phyloP scores from a whole-genome alignment of 2,797 vertebrate genomes.

The Synanceia verrucosa region DNA sequence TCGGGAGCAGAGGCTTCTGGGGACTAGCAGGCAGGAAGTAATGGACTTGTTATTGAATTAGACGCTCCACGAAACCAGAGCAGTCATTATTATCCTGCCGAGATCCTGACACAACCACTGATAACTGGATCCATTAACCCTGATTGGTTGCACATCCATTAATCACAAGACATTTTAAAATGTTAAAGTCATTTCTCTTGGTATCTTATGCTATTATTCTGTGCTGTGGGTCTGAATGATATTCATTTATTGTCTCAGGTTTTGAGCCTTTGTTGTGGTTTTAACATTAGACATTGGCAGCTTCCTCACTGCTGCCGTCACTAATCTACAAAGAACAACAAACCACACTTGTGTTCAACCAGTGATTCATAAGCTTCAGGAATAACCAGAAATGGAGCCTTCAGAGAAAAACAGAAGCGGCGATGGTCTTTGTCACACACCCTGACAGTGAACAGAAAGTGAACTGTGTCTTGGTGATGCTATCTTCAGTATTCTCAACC shows the following conservation, averaged over 20 bases:
- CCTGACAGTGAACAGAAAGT: background rate
- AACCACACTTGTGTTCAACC: background rate
- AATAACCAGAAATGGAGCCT: background rate
- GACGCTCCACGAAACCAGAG: constrained; percentile 63
- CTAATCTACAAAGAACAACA: background rate
- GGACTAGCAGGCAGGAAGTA: constrained; percentile 61
- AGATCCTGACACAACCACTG: constrained; percentile 55
- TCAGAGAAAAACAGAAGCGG: background rate
- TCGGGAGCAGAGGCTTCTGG: constrained; percentile 18
- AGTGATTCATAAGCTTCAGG: background rate
- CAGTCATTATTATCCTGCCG: constrained; percentile 64
- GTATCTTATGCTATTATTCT: background rate
- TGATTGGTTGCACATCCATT: constrained; percentile 30
- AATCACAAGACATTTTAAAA: constrained; percentile 20
- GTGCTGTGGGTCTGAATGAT: background rate
- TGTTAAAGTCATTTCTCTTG: background rate
- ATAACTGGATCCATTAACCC: constrained; percentile 60
- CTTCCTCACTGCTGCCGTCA: background rate
- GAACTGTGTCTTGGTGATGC: background rate
- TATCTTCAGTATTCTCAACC: background rate
- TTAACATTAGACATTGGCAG: background rate
- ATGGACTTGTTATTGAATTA: constrained; percentile 79
- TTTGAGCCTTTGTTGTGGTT: background rate
- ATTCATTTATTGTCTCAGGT: background rate
- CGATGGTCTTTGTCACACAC: background rate